phyloP scores from a whole-genome alignment of 2,888 invertebrate species.

The Chrysolina haemoptera region DNA sequence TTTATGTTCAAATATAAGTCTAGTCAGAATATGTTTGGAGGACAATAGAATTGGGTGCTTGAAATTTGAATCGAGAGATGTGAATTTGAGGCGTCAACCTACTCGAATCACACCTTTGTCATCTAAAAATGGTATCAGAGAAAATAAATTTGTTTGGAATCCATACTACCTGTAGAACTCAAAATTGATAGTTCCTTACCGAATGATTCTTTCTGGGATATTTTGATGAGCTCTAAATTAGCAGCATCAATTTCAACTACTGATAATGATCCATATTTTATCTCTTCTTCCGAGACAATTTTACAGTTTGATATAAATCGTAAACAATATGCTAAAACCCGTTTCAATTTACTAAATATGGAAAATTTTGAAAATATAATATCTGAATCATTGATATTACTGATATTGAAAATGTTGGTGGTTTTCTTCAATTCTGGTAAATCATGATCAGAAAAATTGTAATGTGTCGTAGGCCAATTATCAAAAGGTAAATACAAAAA shows the following conservation, averaged over 20 bases:
- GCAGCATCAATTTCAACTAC: constrained; percentile 7
- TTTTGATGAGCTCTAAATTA: constrained; percentile 1
- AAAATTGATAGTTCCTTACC: background rate
- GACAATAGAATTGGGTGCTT: no score
- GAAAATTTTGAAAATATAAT: constrained; percentile 11
- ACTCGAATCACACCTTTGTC: no score
- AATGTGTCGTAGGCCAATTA: background rate
- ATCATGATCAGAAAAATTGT: background rate
- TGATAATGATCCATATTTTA: background rate
- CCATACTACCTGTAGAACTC: background rate
- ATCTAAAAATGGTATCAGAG: no score
- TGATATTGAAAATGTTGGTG: background rate
- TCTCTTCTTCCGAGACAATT: background rate
- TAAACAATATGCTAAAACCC: constrained; percentile 1
- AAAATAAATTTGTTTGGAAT: no score
- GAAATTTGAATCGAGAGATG: no score
- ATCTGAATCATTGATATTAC: background rate
- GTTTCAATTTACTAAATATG: background rate
- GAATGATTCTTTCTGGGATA: constrained; percentile 4
- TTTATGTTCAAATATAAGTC: no score
- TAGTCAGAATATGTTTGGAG: no score
- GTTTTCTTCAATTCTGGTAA: constrained; percentile 14
- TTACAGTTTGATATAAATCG: constrained; percentile 1
- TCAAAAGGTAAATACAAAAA: constrained; percentile 17
- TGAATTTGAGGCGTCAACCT: no score